phyloP scores from a whole-genome alignment of 2,113 vertebrate species.

The Chauna torquata region DNA sequence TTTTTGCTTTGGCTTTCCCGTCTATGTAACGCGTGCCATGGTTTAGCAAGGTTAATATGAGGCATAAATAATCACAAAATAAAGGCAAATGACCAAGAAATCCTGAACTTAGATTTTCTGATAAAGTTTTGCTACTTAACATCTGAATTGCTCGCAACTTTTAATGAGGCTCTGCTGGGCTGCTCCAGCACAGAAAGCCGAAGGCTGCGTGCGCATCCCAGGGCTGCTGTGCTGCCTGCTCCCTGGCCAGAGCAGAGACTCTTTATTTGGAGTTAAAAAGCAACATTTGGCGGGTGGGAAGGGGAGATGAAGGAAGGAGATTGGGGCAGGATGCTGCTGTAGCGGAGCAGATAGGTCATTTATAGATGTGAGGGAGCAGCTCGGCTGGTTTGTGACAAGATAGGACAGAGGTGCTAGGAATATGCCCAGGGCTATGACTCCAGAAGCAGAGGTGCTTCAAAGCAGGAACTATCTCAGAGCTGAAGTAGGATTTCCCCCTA shows the following conservation, averaged over 20 bases:
- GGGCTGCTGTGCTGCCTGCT: neutral
- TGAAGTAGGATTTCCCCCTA: neutral
- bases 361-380: neutral
- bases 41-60: conserved; percentile 13
- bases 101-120: conserved; percentile 20
- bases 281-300: neutral
- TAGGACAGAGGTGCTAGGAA: neutral
- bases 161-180: neutral
- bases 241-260: neutral
- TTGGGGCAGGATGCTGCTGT: neutral
- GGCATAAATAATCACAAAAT: conserved; percentile 33
- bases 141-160: neutral
- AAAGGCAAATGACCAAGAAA: conserved; percentile 50
- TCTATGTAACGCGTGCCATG: conserved; percentile 7
- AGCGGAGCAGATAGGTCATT: neutral
- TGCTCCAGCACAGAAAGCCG: fast-evolving
- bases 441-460: neutral
- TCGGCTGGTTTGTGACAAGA: neutral
- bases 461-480: neutral
- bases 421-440: neutral
- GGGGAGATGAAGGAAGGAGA: neutral
- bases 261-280: neutral
- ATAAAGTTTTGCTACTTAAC: neutral
- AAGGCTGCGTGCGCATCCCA: neutral
- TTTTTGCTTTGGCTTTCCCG: conserved; percentile 3